These are phyloP conservation scores for Dicerorhinus sumatrensis DNA, from an alignment of 2,113 vertebrate species.

Conservation along the genomic window DNA sequence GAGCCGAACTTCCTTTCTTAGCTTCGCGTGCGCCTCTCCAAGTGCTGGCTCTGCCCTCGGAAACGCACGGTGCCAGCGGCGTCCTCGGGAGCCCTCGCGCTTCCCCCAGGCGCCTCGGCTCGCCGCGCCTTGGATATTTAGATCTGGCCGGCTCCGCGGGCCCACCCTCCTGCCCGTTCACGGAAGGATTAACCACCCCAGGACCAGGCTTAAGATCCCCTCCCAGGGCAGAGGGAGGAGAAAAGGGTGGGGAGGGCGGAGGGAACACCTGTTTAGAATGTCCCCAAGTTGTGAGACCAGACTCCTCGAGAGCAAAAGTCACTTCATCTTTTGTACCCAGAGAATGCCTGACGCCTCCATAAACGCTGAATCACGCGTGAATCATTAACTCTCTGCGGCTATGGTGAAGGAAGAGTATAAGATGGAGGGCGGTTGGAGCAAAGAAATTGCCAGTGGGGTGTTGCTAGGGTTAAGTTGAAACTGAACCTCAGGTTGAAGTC, in stretches of 20 bases:
- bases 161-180: neutral
- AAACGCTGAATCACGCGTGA: neutral
- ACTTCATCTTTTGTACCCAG: fast-evolving
- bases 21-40: neutral
- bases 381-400: neutral
- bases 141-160: neutral
- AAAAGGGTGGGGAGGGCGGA: neutral
- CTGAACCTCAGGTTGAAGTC: neutral
- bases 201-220: neutral
- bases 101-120: neutral
- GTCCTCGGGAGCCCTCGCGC: neutral
- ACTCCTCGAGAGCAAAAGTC: neutral
- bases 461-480: neutral
- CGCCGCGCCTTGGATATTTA: neutral
- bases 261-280: neutral
- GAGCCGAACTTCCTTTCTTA: neutral
- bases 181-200: neutral
- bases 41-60: neutral
- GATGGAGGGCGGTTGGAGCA: neutral
- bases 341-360: fast-evolving
- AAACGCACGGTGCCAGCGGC: neutral
- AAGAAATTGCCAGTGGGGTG: neutral
- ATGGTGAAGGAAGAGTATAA: neutral
- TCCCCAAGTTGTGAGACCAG: neutral
- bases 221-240: neutral